phyloP scores from a whole-genome alignment of 2,113 vertebrate species.

The Neotoma lepida region DNA sequence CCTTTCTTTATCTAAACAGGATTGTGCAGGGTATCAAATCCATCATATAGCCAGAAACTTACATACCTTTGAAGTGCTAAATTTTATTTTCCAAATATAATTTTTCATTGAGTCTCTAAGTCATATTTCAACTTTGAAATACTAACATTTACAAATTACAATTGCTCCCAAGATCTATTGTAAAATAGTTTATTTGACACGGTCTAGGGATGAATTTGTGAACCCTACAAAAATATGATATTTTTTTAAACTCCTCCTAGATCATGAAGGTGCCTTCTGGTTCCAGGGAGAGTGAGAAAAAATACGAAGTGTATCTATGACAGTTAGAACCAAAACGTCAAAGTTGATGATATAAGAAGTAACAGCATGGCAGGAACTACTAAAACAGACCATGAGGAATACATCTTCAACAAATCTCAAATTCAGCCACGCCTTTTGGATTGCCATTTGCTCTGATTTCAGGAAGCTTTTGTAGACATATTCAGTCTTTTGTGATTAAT shows the following conservation, averaged over 20 bases:
- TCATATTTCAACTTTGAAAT: conserved; percentile 51
- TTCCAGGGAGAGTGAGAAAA: neutral
- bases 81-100: neutral
- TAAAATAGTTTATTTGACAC: conserved; percentile 22
- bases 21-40: neutral
- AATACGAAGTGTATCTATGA: conserved; percentile 15
- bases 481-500: conserved; percentile 55
- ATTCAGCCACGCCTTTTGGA: conserved; percentile 40
- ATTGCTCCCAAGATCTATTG: neutral
- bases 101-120: neutral
- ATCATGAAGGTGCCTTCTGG: neutral
- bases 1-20: neutral
- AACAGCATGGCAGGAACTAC: conserved; percentile 11
- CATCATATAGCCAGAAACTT: neutral
- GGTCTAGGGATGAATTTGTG: conserved; percentile 1
- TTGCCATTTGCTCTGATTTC: conserved; percentile 55
- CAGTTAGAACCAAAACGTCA: conserved; percentile 45
- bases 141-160: conserved; percentile 44
- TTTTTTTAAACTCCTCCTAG: neutral
- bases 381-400: neutral
- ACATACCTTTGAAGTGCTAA: neutral
- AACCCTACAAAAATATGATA: conserved; percentile 22
- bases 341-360: neutral
- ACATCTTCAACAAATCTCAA: conserved; percentile 42
- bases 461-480: conserved; percentile 45